phyloP scores from a whole-genome alignment of 1,140 invertebrate species.

The Apis florea region DNA sequence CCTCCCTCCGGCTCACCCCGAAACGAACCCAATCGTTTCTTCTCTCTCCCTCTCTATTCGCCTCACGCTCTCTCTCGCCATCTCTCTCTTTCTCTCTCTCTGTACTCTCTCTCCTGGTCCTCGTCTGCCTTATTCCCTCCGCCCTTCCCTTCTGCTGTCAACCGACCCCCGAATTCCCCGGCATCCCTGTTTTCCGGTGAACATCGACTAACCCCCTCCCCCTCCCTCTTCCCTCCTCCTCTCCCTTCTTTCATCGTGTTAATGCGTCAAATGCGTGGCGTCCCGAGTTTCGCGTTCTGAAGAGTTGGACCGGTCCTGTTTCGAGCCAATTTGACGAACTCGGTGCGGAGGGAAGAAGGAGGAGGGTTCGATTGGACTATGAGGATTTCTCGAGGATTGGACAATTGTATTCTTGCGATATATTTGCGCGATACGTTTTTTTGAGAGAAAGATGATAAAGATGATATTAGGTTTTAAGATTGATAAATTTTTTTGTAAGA shows the following conservation, averaged over 20 bases:
- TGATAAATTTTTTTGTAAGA: no score
- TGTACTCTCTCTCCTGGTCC: neutral
- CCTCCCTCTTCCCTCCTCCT: constrained; percentile 24
- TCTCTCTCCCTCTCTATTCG: constrained; percentile 46
- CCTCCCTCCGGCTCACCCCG: constrained; percentile 71
- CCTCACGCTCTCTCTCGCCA: neutral
- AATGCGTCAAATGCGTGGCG: constrained; percentile 66
- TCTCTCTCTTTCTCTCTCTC: constrained; percentile 14
- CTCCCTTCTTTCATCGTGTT: constrained; percentile 57
- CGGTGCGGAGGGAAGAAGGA: no score
- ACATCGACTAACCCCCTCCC: constrained; percentile 35
- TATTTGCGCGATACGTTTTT: no score
- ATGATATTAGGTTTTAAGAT: no score
- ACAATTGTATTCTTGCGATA: neutral
- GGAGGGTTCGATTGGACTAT: no score
- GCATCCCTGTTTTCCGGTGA: constrained; percentile 59
- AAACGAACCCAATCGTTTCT: constrained; percentile 65
- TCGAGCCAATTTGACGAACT: constrained; percentile 26
- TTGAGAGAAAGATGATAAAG: no score
- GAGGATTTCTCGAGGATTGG: neutral
- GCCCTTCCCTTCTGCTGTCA: constrained; percentile 52
- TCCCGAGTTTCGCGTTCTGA: constrained; percentile 33
- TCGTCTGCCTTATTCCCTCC: constrained; percentile 56
- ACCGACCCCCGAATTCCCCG: constrained; percentile 56
- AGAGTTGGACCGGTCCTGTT: constrained; percentile 20